These are phyloP conservation scores for Aphyosemion australe DNA, from an alignment of 2,113 vertebrate species.

Conservation along the genomic window DNA sequence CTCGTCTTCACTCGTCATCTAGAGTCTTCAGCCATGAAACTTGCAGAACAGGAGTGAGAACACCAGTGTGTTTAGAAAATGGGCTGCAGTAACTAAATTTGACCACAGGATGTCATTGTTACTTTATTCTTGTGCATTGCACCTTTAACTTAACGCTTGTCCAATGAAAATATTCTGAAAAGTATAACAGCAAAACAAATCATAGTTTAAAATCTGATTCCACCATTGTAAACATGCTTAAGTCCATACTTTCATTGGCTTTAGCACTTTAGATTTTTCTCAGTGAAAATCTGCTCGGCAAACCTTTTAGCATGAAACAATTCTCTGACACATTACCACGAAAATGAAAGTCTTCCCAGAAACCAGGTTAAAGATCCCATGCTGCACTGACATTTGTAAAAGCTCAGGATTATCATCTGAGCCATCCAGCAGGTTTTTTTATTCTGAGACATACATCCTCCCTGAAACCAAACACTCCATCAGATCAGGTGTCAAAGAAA, in stretches of 20 bases:
- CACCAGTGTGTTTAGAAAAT: too few species aligned
- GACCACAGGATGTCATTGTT: too few species aligned
- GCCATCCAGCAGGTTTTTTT: slow-evolving; percentile 18
- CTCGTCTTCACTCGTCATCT: too few species aligned
- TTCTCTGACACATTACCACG: slow-evolving; percentile 1
- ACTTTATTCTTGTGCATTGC: too few species aligned
- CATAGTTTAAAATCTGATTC: too few species aligned
- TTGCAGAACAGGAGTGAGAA: too few species aligned
- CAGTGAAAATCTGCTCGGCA: background rate
- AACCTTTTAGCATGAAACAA: background rate
- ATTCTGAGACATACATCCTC: slow-evolving; percentile 11
- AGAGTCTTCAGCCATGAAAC: too few species aligned
- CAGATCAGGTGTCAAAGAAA: slow-evolving; percentile 40
- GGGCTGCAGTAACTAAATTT: too few species aligned
- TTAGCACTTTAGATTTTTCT: background rate
- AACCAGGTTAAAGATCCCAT: slow-evolving; percentile 29
- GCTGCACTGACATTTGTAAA: slow-evolving; percentile 40
- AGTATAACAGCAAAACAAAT: too few species aligned
- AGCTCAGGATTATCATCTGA: slow-evolving; percentile 38
- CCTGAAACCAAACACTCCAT: slow-evolving; percentile 34
- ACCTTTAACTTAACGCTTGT: too few species aligned
- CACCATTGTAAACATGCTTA: too few species aligned
- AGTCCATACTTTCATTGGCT: background rate
- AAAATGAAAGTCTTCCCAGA: slow-evolving; percentile 17
- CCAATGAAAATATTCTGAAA: too few species aligned